Base-by-base conservation (phyloP, 2,797 vertebrate genomes). In the Poecilia velifera region DNA sequence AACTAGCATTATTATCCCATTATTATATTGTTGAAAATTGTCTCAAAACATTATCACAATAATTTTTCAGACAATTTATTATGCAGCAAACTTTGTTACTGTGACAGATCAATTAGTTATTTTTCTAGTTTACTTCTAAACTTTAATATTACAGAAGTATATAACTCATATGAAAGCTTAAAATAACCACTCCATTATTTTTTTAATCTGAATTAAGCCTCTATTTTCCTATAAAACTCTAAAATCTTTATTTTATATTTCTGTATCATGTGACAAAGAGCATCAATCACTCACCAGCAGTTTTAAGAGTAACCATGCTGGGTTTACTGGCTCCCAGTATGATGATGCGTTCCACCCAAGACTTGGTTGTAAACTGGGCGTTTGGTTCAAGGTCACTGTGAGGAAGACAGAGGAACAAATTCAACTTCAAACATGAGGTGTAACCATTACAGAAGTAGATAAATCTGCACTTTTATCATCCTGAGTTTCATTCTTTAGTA, bases 301-400 rank as follows among this genome's bases (percentile, higher is more conserved):
- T 88, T 80, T 83, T 95, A 1, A 98, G 93, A 0, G 93, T 88
- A 49, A 96, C 95, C 1, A 94, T 91, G 2, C 92, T 94, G 8
- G 97, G 97, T 70, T 95, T 97, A 77, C 93, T 93, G 1, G 95
- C 94, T 75, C 97, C 97, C 70, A 98, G 90, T 79, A 98, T 93
- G 51, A 98, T 78, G 20, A 98, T 91, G 3, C 96, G 96, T 86
- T 98, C 97, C 25, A 98, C 92, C 97, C 97, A 98, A 41, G 97
- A 91, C 1, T 75, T 82, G 0, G 97, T 97, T 47, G 95, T 93
- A 87, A 97, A 97, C 76, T 94, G 90, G 73, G 96, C 93, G 73
- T 90, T 93, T 39, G 95, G 92, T 53, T 95, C 95, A 6, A 97
- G 91, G 36, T 97, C 95, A 72, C 98, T 98, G 78, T 77, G 72